Evolutionary conservation across 2,797 vertebrate genomes (phyloP), one percentile per base, ranked within the genome.

Genomic region (Yasuhikotakia modesta): DNA sequence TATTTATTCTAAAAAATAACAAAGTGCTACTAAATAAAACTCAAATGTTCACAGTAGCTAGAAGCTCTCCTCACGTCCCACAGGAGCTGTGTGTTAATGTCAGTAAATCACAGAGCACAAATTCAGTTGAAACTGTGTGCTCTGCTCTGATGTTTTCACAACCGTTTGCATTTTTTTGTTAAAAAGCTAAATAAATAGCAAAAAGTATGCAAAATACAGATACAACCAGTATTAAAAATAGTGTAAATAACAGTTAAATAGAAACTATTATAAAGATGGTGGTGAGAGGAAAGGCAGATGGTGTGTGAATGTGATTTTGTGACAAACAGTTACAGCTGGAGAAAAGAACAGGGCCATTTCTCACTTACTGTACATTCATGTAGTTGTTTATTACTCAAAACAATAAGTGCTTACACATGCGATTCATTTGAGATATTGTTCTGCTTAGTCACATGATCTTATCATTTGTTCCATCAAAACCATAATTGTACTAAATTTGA

Each of bases 1-100:
- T 79, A 88, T 88, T 87, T 81, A 73, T 84, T 86, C 83, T 77
- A 64, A 70, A 78, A 79, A 83, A 87, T 87, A 85, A 76, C 81
- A 85, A 86, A 81, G 83, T 81, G 84, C 85, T 79, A 84, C 83
- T 78, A 67, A 81, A 83, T 67, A 70, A 73, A 86, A 64, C 17
- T 13, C 22, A 61, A 50, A 66, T 70, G 67, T 22, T 35, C 32
- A 35, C 32, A 5, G 32, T 35, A 35, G 32, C 60, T 45, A 52
- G 76, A 76, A 48, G 68, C 83, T 58, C 52, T 22, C 85, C 86
- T 86, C 88, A 88, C 82, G 85, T 50, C 21, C 67, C 82, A 84
- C 87, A 84, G 86, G 86, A 89, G 81, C 84, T 4, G 6, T 81
- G 79, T 69, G 79, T 68, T 81, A 84, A 81, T 78, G 86, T 74